These are phyloP conservation scores for Bactericera cockerelli DNA, from an alignment of 1,140 invertebrate species.

Conservation along the genomic window DNA sequence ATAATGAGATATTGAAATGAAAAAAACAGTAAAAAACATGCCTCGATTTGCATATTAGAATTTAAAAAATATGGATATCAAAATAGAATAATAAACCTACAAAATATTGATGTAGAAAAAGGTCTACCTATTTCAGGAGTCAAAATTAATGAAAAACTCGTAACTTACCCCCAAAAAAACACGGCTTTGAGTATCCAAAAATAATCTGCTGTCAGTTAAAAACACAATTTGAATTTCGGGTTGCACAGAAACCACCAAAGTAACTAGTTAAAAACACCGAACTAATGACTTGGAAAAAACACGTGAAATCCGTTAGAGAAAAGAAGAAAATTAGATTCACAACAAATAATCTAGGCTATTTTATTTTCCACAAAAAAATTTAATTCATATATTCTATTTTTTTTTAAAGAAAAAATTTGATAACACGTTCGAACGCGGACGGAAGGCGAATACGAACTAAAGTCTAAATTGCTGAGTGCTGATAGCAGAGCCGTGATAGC, in stretches of 20 bases:
- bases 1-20: no score
- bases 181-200: background rate
- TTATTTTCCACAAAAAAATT: no score
- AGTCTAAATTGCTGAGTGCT: slow-evolving; percentile 1
- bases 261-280: background rate
- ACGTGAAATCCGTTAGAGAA: background rate
- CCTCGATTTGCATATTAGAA: no score
- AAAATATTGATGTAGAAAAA: no score
- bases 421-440: background rate
- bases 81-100: no score
- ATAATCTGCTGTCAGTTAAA: background rate
- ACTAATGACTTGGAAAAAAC: background rate
- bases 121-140: no score
- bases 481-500: background rate
- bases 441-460: background rate
- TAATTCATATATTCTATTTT: background rate
- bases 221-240: background rate
- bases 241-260: background rate
- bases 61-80: no score
- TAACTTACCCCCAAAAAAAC: slow-evolving; percentile 4
- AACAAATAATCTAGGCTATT: no score
- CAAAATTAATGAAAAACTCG: background rate
- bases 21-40: no score
- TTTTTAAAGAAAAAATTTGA: background rate
- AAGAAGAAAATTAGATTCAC: background rate